Conservation (phyloP, 1,140 invertebrate species). For the Anadara kagoshimensis region DNA sequence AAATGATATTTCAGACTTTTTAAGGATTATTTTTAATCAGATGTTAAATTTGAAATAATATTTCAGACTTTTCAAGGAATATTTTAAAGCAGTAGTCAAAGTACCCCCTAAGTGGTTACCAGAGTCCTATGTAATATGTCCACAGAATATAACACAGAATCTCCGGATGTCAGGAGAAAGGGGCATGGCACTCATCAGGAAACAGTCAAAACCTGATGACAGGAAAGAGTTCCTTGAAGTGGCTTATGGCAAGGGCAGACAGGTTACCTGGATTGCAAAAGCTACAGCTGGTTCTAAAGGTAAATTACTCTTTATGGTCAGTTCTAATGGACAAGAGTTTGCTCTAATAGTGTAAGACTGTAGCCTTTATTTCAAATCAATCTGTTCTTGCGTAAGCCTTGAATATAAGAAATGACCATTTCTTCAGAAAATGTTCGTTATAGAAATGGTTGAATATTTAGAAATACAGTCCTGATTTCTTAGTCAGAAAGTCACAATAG, state of each 20-base stretch:
- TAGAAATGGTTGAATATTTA: too few relatives aligned
- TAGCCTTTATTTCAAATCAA: too few relatives aligned
- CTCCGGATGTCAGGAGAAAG: conserved; percentile 2
- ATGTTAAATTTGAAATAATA: too few relatives aligned
- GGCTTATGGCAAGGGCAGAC: conserved; percentile 23
- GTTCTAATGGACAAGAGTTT: not conserved
- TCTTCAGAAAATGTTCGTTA: too few relatives aligned
- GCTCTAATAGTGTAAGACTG: too few relatives aligned
- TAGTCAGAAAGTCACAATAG: too few relatives aligned
- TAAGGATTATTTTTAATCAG: too few relatives aligned
- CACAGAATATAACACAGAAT: conserved; percentile 44
- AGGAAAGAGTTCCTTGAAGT: conserved; percentile 46
- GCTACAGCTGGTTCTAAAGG: conserved; percentile 58
- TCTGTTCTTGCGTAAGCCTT: too few relatives aligned
- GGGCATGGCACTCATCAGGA: conserved; percentile 14
- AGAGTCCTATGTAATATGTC: conserved; percentile 49
- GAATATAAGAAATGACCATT: too few relatives aligned
- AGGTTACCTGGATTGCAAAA: conserved; percentile 59
- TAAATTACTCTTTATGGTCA: not conserved
- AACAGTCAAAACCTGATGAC: conserved; percentile 49
- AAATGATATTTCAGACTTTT: too few relatives aligned
- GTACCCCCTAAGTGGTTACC: conserved; percentile 52
- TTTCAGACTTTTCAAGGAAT: conserved; percentile 54
- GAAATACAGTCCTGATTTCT: too few relatives aligned
- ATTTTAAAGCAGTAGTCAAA: conserved; percentile 38